Evolutionary conservation across 2,888 invertebrate species (phyloP).

Genomic region (Volucella inanis): DNA sequence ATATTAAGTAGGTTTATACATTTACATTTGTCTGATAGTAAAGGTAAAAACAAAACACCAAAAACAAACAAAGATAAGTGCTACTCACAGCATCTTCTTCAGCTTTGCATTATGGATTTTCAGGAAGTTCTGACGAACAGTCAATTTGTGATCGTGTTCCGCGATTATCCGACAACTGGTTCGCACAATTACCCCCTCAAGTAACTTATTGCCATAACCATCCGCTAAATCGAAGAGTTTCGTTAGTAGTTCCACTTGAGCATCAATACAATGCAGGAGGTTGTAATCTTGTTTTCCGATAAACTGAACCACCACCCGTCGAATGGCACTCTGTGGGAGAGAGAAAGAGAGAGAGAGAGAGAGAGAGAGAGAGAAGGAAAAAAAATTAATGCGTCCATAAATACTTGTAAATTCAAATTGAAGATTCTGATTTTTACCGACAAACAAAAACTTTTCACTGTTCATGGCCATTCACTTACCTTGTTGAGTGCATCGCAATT

Average conservation of each 20-base stretch:
- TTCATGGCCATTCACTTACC: constrained; percentile 76
- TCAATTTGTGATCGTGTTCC: constrained; percentile 58
- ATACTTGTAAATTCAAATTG: background rate
- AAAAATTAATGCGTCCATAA: constrained; percentile 14
- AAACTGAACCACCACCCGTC: constrained; percentile 62
- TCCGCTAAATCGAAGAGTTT: constrained; percentile 67
- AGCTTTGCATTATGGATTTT: constrained; percentile 34
- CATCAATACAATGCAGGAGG: constrained; percentile 59
- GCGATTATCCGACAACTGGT: constrained; percentile 63
- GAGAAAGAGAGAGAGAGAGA: background rate
- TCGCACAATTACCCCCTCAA: constrained; percentile 70
- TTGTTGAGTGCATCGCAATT: constrained; percentile 79
- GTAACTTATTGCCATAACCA: constrained; percentile 67
- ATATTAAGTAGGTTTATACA: constrained; percentile 11
- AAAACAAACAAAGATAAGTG: constrained; percentile 13
- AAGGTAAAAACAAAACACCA: constrained; percentile 66
- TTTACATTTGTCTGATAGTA: constrained; percentile 73
- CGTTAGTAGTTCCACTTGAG: constrained; percentile 65
- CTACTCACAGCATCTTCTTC: constrained; percentile 57
- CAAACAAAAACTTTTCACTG: constrained; percentile 4
- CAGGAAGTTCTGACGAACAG: constrained; percentile 58
- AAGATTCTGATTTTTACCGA: background rate
- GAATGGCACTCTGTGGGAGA: constrained; percentile 47
- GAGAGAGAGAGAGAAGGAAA: constrained; percentile 6
- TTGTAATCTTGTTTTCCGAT: constrained; percentile 56